Evolutionary conservation across 2,888 invertebrate genomes (phyloP).

Genomic region (Belgica antarctica): DNA sequence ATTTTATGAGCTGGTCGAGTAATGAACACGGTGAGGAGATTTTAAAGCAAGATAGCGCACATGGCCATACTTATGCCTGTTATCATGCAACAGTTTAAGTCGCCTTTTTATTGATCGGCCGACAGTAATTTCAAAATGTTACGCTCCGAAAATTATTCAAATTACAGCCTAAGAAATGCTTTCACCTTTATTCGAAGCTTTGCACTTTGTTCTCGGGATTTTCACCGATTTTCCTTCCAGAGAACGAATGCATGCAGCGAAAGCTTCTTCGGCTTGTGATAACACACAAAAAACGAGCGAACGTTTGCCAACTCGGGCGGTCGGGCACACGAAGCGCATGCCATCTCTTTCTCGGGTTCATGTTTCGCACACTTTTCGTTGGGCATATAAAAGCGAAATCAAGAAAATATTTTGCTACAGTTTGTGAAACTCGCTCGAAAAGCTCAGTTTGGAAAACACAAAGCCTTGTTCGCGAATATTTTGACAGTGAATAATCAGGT

Average conservation of each 20-base stretch:
- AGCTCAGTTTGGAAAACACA: slow-evolving; percentile 1
- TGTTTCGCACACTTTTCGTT: slow-evolving; percentile 20
- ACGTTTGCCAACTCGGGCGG: neutral
- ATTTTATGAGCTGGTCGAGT: too few relatives aligned
- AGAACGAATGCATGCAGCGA: neutral
- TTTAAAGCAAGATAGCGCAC: neutral
- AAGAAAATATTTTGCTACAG: slow-evolving; percentile 38
- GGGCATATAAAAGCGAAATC: slow-evolving; percentile 43
- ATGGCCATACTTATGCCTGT: neutral
- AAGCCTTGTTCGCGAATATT: neutral
- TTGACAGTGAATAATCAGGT: neutral
- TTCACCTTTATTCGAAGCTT: too few relatives aligned
- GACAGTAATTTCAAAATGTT: neutral
- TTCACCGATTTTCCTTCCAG: neutral
- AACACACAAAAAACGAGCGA: slow-evolving; percentile 7
- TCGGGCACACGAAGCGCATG: slow-evolving; percentile 5
- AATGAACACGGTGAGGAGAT: neutral
- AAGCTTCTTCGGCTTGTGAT: slow-evolving; percentile 15
- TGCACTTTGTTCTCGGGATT: neutral
- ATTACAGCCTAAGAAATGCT: too few relatives aligned
- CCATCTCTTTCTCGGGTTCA: neutral
- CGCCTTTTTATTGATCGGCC: neutral
- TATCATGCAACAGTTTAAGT: neutral
- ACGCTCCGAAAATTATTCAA: neutral
- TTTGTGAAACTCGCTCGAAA: slow-evolving; percentile 32